Evolutionary conservation across 2,888 invertebrate genomes (phyloP).

Genomic region (Griposia aprilina): DNA sequence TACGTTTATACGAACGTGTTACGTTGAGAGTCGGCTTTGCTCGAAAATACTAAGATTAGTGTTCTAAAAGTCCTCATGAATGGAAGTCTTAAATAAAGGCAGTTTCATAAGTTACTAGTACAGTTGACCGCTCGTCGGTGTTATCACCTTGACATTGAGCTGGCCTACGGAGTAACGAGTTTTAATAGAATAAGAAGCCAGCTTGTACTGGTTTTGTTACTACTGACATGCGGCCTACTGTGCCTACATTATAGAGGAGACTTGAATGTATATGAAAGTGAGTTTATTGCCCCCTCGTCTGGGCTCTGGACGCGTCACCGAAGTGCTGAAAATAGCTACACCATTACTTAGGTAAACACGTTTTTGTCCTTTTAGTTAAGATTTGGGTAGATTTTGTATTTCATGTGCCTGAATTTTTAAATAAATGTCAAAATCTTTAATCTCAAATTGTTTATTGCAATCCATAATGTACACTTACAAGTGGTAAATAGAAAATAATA

Average conservation of each 20-base stretch:
- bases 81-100: constrained; percentile 36
- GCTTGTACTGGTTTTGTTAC: neutral
- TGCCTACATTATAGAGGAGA: constrained; percentile 21
- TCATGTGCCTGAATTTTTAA: neutral
- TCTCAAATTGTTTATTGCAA: too few species aligned
- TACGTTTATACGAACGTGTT: too few species aligned
- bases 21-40: constrained; percentile 16
- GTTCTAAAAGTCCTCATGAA: constrained; percentile 35
- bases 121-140: neutral
- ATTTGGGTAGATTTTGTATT: neutral
- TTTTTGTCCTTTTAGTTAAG: constrained; percentile 9
- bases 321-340: constrained; percentile 43
- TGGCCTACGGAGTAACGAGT: neutral
- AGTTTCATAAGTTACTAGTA: constrained; percentile 4
- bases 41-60: constrained; percentile 40
- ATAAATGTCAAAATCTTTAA: neutral
- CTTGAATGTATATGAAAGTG: constrained; percentile 25
- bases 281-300: constrained; percentile 58
- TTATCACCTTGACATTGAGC: neutral
- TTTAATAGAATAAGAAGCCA: neutral
- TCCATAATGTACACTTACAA: too few species aligned
- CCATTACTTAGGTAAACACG: constrained; percentile 4
- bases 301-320: constrained; percentile 30
- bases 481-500: too few species aligned
- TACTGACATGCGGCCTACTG: neutral